Evolutionary conservation across 2,797 vertebrate species (phyloP).

Genomic region (Tapirus indicus): DNA sequence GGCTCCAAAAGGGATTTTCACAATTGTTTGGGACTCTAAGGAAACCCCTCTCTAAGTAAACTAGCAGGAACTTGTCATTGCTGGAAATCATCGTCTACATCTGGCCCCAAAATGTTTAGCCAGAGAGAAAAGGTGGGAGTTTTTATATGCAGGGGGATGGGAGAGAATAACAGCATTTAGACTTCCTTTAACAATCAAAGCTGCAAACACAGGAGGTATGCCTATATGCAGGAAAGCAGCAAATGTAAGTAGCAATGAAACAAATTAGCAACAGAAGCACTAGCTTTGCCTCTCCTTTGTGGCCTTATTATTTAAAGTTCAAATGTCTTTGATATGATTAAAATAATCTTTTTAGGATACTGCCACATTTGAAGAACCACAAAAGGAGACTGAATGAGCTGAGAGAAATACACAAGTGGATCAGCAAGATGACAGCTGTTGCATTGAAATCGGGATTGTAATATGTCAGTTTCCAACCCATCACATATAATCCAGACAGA

Average conservation of each 20-base stretch:
- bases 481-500: constrained; percentile 57
- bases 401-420: constrained; percentile 66
- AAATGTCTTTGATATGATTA: constrained; percentile 61
- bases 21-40: not conserved
- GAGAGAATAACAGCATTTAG: not conserved
- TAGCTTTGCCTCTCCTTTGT: constrained; percentile 22
- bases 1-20: not conserved
- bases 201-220: not conserved
- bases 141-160: not conserved
- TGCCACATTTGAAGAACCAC: constrained; percentile 55
- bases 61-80: not conserved
- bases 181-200: not conserved
- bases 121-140: not conserved
- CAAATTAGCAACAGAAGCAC: constrained; percentile 35
- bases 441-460: not conserved
- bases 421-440: constrained; percentile 60
- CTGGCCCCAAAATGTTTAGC: not conserved
- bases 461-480: constrained; percentile 56
- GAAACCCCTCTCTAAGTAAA: not conserved
- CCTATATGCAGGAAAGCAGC: not conserved
- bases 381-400: constrained; percentile 62
- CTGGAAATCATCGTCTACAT: not conserved
- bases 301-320: constrained; percentile 67
- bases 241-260: not conserved
- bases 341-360: constrained; percentile 70